Percentiles rank a stretch among this genome's conserved stretches.
Evolutionary conservation across 2,797 vertebrate genomes (phyloP).

Genomic region (Neomorphus geoffroyi): DNA sequence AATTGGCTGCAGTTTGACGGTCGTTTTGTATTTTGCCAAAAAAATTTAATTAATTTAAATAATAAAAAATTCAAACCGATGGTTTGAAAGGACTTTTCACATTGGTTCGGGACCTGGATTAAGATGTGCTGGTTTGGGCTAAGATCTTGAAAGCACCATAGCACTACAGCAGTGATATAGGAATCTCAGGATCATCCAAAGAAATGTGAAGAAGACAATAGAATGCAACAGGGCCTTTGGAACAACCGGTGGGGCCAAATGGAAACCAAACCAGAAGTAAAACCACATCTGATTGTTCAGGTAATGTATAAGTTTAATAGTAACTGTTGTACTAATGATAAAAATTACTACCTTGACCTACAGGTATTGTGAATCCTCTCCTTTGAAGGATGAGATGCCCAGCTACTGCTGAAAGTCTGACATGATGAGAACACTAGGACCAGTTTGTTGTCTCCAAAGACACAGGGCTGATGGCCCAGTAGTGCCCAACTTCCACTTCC

Average conservation of each 20-base stretch:
- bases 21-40: conserved; percentile 14
- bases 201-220: background rate
- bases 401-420: background rate
- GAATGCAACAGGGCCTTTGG: background rate
- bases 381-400: background rate
- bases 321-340: background rate
- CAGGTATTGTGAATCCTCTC: background rate
- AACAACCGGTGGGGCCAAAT: background rate
- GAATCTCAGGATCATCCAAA: background rate
- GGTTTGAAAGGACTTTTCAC: background rate
- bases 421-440: background rate
- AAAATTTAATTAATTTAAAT: background rate
- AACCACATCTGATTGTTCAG: background rate
- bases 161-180: background rate
- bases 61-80: background rate
- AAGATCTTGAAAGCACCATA: background rate
- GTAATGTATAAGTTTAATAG: background rate
- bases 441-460: background rate
- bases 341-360: background rate
- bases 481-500: background rate
- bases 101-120: background rate
- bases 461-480: background rate
- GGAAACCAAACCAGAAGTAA: background rate
- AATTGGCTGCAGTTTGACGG: background rate
- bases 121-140: background rate